Base-by-base conservation (phyloP, 2,797 vertebrate species). In the Thaleichthys pacificus region DNA sequence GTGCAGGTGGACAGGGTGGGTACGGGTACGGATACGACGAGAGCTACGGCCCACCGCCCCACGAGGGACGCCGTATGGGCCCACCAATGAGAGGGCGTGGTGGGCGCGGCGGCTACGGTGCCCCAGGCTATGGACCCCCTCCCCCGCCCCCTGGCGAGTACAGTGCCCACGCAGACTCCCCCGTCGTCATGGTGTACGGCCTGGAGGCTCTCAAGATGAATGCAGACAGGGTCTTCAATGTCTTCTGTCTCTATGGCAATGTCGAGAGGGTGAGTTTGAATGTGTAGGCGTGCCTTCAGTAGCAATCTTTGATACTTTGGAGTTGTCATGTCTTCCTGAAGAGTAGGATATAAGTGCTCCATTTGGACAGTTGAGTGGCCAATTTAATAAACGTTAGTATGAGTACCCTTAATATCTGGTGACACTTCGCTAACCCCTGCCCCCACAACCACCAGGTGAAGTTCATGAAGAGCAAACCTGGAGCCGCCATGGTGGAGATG, bases 391-490 rank as follows among this genome's bases (percentile, higher is more conserved):
- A 56, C 5, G 3, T n/a, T 6, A 56, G 2, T 51, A 6, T 5
- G 51, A n/a, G 49, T 8, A 24, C 6, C 12, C 22, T 24, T 24
- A 5, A 19, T 19, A 14, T 15, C 22, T 60, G 2, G 58, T 60
- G 22, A 12, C 3, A 9, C 8, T 35, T 64, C 8, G 3, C 17
- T 64, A 19, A 32, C 61, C 26, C 26, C 61, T 35, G 9, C 28
- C 61, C 60, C 22, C 60, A 7, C 19, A 3, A 17, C 7, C 21
- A 2, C 1, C 26, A 97, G 96, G 95, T 98, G 67, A 98, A 98
- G 82, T 98, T 98, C 82, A 98, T 98, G 97, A 98, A 98, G 89
- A 98, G 96, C 75, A 98, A 98, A 71, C 97, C 97, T 0, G 97
- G 97, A 0, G 97, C 96, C 0, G 96, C 96, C 70, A 98, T 98